phyloP scores from a whole-genome alignment of 2,797 vertebrate genomes.

The Chrysocyon brachyurus region DNA sequence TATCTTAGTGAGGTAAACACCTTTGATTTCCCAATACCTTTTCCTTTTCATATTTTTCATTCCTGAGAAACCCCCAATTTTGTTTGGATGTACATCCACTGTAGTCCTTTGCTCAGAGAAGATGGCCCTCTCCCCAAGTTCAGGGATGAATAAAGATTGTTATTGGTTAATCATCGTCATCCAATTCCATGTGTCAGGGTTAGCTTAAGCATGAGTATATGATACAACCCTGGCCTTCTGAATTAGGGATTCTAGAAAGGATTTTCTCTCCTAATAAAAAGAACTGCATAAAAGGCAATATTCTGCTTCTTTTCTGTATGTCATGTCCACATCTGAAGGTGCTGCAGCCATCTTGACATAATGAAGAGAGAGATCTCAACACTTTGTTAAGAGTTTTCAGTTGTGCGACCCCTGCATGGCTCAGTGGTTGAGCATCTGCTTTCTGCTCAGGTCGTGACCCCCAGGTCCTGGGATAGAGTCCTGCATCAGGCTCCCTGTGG shows the following conservation, averaged over 20 bases:
- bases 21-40: background rate
- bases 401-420: background rate
- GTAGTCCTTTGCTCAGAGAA: constrained; percentile 3
- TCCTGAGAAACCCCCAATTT: background rate
- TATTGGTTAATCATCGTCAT: background rate
- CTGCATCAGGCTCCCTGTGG: no score
- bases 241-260: background rate
- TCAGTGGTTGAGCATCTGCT: no score
- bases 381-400: background rate
- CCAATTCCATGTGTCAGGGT: background rate
- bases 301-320: background rate
- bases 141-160: background rate
- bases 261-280: background rate
- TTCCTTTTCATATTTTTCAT: background rate
- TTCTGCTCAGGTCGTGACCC: no score
- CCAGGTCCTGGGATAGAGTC: no score
- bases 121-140: background rate
- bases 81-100: background rate
- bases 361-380: background rate
- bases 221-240: background rate
- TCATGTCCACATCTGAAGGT: background rate
- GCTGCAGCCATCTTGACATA: background rate
- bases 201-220: background rate
- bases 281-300: background rate
- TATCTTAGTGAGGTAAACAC: background rate